Percentiles rank a stretch among this genome's conserved stretches.
phyloP scores from a whole-genome alignment of 2,113 vertebrate species.

The Pseudolaguvia tuberculata region DNA sequence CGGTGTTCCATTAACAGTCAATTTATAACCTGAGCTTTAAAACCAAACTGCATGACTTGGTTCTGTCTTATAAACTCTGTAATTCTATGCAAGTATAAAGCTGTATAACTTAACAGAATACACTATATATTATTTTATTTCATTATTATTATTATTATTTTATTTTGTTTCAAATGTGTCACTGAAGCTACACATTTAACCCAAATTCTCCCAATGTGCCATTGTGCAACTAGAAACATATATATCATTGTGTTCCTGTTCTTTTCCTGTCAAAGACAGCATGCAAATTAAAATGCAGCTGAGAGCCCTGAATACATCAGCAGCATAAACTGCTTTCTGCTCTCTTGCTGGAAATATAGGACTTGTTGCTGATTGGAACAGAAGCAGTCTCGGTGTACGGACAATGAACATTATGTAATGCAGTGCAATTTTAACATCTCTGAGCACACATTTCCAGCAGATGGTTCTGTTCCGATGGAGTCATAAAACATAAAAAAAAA shows the following conservation, averaged over 20 bases:
- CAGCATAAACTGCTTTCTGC: slow-evolving; percentile 8
- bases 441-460: slow-evolving; percentile 3
- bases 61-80: not conserved
- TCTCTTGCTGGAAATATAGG: slow-evolving; percentile 12
- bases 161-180: too few relatives aligned
- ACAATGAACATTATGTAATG: slow-evolving; percentile 23
- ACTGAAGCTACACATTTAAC: not conserved
- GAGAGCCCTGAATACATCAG: slow-evolving; percentile 13
- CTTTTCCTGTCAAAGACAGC: not conserved
- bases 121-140: too few relatives aligned
- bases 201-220: not conserved
- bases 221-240: not conserved
- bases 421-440: slow-evolving; percentile 10
- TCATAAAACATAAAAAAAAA: not conserved
- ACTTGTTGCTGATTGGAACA: slow-evolving; percentile 35
- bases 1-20: not conserved
- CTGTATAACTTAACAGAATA: not conserved
- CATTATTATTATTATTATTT: too few relatives aligned
- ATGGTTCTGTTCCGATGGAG: not conserved
- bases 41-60: not conserved
- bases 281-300: slow-evolving; percentile 2
- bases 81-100: not conserved
- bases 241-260: not conserved
- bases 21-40: not conserved
- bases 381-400: not conserved